These are phyloP conservation scores for Deilephila elpenor DNA, from an alignment of 2,888 invertebrate species.

Conservation along the genomic window DNA sequence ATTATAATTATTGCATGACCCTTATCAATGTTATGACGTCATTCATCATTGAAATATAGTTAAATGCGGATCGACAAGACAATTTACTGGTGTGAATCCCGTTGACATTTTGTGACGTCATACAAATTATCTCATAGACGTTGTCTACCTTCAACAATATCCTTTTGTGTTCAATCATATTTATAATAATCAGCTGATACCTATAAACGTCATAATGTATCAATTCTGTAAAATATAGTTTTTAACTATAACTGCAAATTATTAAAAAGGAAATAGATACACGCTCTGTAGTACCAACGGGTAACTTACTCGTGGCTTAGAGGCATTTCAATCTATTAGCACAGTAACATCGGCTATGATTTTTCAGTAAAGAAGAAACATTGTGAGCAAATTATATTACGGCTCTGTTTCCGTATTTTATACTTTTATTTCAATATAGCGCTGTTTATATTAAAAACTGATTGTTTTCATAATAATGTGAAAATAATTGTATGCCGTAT, in stretches of 20 bases:
- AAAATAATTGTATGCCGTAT: too few relatives aligned
- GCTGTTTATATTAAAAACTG: too few relatives aligned
- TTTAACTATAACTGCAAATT: too few relatives aligned
- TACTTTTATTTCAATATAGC: background rate
- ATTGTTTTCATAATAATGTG: background rate
- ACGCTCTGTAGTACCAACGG: too few relatives aligned
- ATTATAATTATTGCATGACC: conserved; percentile 53
- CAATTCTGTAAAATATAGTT: too few relatives aligned
- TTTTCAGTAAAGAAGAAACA: conserved; percentile 5
- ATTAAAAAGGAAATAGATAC: too few relatives aligned
- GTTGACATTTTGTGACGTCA: background rate
- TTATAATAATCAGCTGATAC: too few relatives aligned
- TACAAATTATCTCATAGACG: conserved; percentile 12
- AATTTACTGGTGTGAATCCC: background rate
- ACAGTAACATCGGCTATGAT: background rate
- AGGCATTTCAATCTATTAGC: too few relatives aligned
- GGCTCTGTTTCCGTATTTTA: background rate
- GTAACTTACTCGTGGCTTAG: too few relatives aligned
- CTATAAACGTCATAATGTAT: too few relatives aligned
- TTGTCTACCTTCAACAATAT: too few relatives aligned
- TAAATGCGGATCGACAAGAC: background rate
- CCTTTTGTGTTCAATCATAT: too few relatives aligned
- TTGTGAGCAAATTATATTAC: conserved; percentile 7
- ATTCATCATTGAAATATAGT: conserved; percentile 2
- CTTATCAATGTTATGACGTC: conserved; percentile 39